These are phyloP conservation scores for Melanerpes aurifrons DNA, from an alignment of 2,113 vertebrate genomes.

Conservation along the genomic window DNA sequence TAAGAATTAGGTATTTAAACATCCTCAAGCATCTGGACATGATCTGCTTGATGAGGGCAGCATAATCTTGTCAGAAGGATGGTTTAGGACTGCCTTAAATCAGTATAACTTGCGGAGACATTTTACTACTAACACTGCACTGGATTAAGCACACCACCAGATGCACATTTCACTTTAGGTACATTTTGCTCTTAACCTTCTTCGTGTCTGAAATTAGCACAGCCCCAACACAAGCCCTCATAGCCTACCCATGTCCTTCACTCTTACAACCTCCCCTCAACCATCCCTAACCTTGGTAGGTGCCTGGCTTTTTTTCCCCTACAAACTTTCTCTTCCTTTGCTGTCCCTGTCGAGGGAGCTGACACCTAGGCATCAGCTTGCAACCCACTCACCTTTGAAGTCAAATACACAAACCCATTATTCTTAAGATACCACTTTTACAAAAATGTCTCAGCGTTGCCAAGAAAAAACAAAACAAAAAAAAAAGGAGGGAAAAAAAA, in stretches of 20 bases:
- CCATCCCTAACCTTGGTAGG: not conserved
- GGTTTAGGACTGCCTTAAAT: not conserved
- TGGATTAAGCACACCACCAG: not conserved
- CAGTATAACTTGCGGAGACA: not conserved
- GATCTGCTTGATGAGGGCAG: not conserved
- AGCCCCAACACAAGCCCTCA: not conserved
- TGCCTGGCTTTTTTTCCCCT: not conserved
- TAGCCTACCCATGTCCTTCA: not conserved
- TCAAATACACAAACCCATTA: not conserved
- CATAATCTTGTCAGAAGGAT: not conserved
- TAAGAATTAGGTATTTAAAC: not conserved
- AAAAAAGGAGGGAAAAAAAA: not conserved
- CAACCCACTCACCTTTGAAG: not conserved
- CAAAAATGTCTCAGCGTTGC: not conserved
- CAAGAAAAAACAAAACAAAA: not conserved
- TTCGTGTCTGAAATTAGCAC: not conserved
- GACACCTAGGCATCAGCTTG: not conserved
- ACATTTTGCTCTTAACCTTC: not conserved
- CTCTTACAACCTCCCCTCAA: not conserved
- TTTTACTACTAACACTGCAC: not conserved
- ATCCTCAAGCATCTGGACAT: not conserved
- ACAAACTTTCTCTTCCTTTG: not conserved
- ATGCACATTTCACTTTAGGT: not conserved
- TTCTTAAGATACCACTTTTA: not conserved
- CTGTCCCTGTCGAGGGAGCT: not conserved